Conservation (phyloP, 1,140 invertebrate genomes). For the Drosophila rhopaloa region DNA sequence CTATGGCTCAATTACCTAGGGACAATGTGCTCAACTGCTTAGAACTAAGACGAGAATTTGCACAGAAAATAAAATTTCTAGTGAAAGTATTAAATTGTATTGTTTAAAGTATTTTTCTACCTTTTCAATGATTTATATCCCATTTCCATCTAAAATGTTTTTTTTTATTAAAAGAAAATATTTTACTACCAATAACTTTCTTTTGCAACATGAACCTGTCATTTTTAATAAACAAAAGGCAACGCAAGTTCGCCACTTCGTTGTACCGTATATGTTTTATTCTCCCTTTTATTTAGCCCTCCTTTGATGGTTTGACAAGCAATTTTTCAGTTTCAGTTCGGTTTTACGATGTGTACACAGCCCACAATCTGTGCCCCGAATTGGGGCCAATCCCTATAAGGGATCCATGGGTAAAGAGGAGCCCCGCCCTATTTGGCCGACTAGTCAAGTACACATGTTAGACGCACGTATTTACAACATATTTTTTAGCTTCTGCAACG, state of each 20-base stretch:
- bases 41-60: conserved; percentile 12
- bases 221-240: not conserved
- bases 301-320: conserved; percentile 36
- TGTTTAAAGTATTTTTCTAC: no score
- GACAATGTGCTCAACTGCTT: conserved; percentile 40
- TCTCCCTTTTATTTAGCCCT: not conserved
- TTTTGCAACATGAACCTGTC: not conserved
- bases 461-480: conserved; percentile 58
- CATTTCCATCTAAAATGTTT: no score
- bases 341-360: conserved; percentile 44
- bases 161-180: no score
- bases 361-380: conserved; percentile 44
- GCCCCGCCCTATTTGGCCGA: conserved; percentile 20
- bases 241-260: not conserved
- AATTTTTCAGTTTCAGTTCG: conserved; percentile 36
- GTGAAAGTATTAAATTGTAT: no score
- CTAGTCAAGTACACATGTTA: conserved; percentile 38
- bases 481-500: conserved; percentile 20
- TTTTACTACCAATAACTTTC: not conserved
- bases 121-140: no score
- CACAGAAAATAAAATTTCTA: not conserved
- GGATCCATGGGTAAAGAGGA: not conserved
- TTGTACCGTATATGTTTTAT: conserved; percentile 1
- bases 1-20: conserved; percentile 31
- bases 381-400: conserved; percentile 41